Conservation (phyloP, 1,140 invertebrate species). For the Anoplolepis gracilipes region DNA sequence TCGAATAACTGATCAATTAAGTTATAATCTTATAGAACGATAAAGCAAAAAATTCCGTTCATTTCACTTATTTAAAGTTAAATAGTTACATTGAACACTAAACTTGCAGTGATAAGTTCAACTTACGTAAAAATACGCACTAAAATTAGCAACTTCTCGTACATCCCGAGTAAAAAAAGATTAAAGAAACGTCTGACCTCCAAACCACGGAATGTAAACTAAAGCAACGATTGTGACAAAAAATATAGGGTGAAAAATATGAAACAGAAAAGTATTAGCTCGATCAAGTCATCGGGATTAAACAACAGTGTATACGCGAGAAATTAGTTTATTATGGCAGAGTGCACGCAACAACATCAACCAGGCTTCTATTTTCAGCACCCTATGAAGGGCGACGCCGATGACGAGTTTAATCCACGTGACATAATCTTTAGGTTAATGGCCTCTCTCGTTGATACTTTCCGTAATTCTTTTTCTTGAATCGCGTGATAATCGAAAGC, state of each 20-base stretch:
- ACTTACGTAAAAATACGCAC: not conserved
- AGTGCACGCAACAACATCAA: constrained; percentile 55
- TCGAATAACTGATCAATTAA: not conserved
- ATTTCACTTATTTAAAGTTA: not conserved
- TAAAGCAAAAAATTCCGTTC: not conserved
- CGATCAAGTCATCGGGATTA: constrained; percentile 44
- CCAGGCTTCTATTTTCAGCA: constrained; percentile 66
- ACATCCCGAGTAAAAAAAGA: not conserved
- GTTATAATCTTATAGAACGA: not conserved
- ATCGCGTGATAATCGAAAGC: not conserved
- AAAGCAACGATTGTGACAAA: not conserved
- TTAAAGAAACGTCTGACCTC: not conserved
- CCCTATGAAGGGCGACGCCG: constrained; percentile 40
- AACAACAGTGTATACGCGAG: constrained; percentile 44
- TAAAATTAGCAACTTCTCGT: not conserved
- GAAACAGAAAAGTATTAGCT: not conserved
- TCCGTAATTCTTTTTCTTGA: constrained; percentile 63
- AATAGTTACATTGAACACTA: not conserved
- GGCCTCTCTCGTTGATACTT: constrained; percentile 68
- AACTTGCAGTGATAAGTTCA: not conserved
- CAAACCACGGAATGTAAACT: constrained; percentile 15
- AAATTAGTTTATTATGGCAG: constrained; percentile 65
- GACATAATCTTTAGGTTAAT: constrained; percentile 72
- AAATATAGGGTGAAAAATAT: not conserved
- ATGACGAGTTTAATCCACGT: constrained; percentile 43